These are phyloP conservation scores for Heliconius eleuchia DNA, from an alignment of 1,140 invertebrate species.

Conservation along the genomic window DNA sequence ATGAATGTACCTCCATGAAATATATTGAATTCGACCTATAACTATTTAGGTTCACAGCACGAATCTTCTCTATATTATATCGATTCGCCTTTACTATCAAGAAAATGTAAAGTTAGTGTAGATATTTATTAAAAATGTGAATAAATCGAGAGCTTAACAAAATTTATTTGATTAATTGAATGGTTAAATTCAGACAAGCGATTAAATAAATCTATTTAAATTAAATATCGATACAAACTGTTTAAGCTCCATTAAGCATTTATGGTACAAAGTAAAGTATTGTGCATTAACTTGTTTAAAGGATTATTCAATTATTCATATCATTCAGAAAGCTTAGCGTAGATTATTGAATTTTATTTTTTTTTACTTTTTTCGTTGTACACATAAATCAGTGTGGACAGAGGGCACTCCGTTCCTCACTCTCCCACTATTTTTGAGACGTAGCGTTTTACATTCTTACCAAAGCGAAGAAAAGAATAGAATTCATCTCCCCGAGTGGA, in stretches of 20 bases:
- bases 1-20: neutral
- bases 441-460: too few species aligned
- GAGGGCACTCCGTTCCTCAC: too few species aligned
- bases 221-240: constrained; percentile 5
- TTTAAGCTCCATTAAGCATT: neutral
- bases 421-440: too few species aligned
- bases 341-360: neutral
- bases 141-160: neutral
- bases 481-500: too few species aligned
- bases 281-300: neutral
- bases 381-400: too few species aligned
- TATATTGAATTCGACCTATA: neutral
- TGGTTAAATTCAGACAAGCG: neutral
- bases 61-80: too few species aligned
- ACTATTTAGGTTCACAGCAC: neutral
- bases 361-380: neutral
- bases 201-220: constrained; percentile 10
- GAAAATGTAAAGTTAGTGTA: too few species aligned
- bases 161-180: neutral
- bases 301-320: neutral
- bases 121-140: neutral
- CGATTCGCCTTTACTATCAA: too few species aligned
- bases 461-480: too few species aligned
- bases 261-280: neutral
- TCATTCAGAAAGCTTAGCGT: neutral